These are phyloP conservation scores for Ips nitidus DNA, from an alignment of 1,140 invertebrate genomes.

Conservation along the genomic window DNA sequence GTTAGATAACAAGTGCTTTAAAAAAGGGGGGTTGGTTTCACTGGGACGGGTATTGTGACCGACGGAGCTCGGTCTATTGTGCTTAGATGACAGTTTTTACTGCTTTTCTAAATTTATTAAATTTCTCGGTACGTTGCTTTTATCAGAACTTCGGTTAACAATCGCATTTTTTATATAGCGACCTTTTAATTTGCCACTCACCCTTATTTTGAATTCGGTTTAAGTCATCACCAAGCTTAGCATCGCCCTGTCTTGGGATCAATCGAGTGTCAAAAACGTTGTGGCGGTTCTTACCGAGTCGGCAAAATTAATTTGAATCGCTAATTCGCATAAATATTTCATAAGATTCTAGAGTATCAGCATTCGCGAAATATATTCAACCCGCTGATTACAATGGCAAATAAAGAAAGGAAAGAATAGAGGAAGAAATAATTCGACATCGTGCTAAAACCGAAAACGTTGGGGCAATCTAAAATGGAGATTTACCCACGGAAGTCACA, in stretches of 20 bases:
- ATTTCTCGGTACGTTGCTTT: neutral
- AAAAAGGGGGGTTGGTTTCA: constrained; percentile 38
- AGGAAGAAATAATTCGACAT: constrained; percentile 29
- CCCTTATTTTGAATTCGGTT: too few species aligned
- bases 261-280: constrained; percentile 7
- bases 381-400: constrained; percentile 34
- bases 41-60: constrained; percentile 42
- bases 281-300: constrained; percentile 9
- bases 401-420: constrained; percentile 34
- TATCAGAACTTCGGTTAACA: too few species aligned
- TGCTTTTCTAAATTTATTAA: constrained; percentile 42
- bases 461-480: constrained; percentile 31
- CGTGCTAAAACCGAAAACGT: constrained; percentile 25
- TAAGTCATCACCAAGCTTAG: too few species aligned
- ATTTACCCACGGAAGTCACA: constrained; percentile 32
- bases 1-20: constrained; percentile 46
- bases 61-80: constrained; percentile 38
- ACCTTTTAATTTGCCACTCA: too few species aligned
- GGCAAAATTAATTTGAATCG: constrained; percentile 33
- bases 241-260: neutral
- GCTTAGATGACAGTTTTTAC: constrained; percentile 43
- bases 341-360: constrained; percentile 30
- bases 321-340: constrained; percentile 37
- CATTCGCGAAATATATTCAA: constrained; percentile 35
- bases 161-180: too few species aligned